Percentiles rank a stretch among this genome's conserved stretches.
Evolutionary conservation across 1,140 invertebrate species (phyloP).

Genomic region (Mylabris phalerata): DNA sequence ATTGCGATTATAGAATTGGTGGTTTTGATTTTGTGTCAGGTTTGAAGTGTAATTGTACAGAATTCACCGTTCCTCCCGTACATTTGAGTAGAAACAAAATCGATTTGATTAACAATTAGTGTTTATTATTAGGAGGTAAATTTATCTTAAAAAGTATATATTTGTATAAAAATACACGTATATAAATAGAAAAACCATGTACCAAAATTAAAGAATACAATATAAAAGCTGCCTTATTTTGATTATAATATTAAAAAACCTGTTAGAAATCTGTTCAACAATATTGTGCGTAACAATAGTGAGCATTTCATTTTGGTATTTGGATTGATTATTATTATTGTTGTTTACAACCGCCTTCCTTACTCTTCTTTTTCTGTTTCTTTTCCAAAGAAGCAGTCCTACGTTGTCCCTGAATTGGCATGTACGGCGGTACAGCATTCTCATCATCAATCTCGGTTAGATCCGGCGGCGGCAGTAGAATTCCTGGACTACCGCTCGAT

Average conservation of each 20-base stretch:
- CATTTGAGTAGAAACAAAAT: slow-evolving; percentile 43
- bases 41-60: slow-evolving; percentile 41
- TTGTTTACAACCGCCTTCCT: slow-evolving; percentile 41
- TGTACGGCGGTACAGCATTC: slow-evolving; percentile 58
- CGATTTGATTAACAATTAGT: slow-evolving; percentile 26
- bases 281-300: not conserved
- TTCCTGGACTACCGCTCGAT: slow-evolving; percentile 36
- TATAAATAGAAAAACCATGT: slow-evolving; percentile 39
- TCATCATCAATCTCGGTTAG: slow-evolving; percentile 45
- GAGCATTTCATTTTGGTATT: slow-evolving; percentile 13
- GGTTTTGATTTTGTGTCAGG: slow-evolving; percentile 48
- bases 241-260: not conserved
- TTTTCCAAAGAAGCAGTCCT: slow-evolving; percentile 51
- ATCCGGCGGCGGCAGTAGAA: slow-evolving; percentile 36
- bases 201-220: slow-evolving; percentile 31
- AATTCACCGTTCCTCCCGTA: slow-evolving; percentile 39
- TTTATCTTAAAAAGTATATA: not conserved
- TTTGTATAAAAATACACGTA: slow-evolving; percentile 10
- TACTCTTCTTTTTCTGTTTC: slow-evolving; percentile 44
- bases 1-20: slow-evolving; percentile 43
- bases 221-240: not conserved
- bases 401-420: slow-evolving; percentile 72
- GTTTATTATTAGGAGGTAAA: not conserved
- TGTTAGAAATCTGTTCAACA: not conserved
- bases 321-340: slow-evolving; percentile 29